These are phyloP conservation scores for Spongilla lacustris DNA, from an alignment of 37 sponge, comb jelly and placozoan species.

Conservation along the genomic window DNA sequence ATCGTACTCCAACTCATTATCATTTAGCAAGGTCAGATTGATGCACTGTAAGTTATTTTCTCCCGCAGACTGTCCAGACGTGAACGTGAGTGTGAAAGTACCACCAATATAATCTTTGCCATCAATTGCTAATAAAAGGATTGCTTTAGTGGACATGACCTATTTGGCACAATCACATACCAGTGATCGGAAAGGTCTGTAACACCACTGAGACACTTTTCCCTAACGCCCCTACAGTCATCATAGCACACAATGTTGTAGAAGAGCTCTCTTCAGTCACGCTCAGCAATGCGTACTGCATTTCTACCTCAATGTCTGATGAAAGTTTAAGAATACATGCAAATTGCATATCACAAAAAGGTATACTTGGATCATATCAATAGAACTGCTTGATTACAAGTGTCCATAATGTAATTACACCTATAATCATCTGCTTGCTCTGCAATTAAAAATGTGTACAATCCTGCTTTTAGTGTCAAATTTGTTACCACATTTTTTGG, in stretches of 20 bases:
- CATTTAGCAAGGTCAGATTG: background rate
- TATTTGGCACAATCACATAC: background rate
- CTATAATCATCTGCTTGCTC: too few species aligned
- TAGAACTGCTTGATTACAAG: too few species aligned
- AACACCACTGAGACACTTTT: background rate
- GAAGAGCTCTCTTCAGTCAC: background rate
- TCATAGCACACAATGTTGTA: background rate
- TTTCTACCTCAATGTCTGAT: background rate
- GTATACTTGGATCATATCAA: too few species aligned
- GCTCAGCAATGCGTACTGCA: background rate
- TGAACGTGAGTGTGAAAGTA: background rate
- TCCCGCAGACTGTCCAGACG: background rate
- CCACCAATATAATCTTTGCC: background rate
- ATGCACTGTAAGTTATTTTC: background rate
- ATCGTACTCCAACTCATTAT: background rate
- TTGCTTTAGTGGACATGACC: background rate
- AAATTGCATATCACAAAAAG: too few species aligned
- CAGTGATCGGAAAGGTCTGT: background rate
- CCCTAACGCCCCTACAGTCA: background rate
- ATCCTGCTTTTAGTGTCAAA: too few species aligned
- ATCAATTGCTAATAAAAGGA: background rate
- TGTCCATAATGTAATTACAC: too few species aligned
- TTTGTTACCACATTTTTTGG: too few species aligned
- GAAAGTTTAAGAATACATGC: too few species aligned
- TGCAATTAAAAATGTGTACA: too few species aligned